phyloP scores from a whole-genome alignment of 2,888 invertebrate genomes.

The Cremastobaeus sp. region DNA sequence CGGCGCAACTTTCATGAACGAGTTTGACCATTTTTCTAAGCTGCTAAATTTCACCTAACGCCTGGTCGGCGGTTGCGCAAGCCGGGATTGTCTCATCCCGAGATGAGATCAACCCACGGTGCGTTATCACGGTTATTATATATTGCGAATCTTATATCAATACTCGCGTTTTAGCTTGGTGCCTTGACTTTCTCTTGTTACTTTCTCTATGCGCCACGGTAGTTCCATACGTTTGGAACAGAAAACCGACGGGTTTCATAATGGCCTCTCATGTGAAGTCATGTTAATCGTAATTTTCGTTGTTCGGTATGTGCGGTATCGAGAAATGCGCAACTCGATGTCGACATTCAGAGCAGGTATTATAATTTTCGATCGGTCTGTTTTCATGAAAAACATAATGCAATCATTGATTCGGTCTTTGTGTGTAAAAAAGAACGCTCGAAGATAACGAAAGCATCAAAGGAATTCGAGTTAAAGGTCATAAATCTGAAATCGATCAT shows the following conservation, averaged over 20 bases:
- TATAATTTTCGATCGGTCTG: too few relatives aligned
- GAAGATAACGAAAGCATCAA: too few relatives aligned
- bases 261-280: constrained; percentile 37
- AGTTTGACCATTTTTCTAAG: constrained; percentile 11
- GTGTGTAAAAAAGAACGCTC: too few relatives aligned
- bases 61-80: constrained; percentile 30
- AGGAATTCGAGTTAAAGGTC: too few relatives aligned
- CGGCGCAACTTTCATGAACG: constrained; percentile 25
- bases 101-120: constrained; percentile 36
- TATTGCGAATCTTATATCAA: constrained; percentile 59
- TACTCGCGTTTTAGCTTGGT: constrained; percentile 48
- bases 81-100: constrained; percentile 24
- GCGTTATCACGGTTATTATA: constrained; percentile 49
- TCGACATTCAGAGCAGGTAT: too few relatives aligned
- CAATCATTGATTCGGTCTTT: too few relatives aligned
- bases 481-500: constrained; percentile 10
- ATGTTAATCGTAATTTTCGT: constrained; percentile 36
- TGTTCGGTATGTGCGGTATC: not conserved
- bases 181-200: constrained; percentile 67
- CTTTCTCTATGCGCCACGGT: constrained; percentile 66
- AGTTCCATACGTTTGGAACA: constrained; percentile 44
- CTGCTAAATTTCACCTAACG: constrained; percentile 16
- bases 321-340: too few relatives aligned
- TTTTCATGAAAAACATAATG: not conserved
- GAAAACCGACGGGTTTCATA: constrained; percentile 53